Conservation (phyloP, 2,797 vertebrate species). For the Eulemur albifrons region DNA sequence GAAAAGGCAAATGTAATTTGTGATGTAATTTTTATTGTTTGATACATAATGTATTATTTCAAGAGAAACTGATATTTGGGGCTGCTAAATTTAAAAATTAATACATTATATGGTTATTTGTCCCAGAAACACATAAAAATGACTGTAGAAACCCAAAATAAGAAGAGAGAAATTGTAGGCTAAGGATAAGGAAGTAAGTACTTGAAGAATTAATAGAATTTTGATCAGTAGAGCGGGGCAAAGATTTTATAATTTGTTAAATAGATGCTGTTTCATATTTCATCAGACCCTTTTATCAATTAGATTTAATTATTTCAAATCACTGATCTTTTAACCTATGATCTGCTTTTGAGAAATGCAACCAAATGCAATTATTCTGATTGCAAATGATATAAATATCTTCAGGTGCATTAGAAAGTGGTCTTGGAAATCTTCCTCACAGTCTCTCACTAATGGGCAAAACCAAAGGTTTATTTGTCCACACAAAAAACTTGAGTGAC, state of each 20-base stretch:
- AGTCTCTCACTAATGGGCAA: neutral
- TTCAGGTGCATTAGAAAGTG: neutral
- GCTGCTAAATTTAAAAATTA: neutral
- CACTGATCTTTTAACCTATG: neutral
- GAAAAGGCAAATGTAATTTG: neutral
- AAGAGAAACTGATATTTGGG: neutral
- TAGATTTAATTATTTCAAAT: neutral
- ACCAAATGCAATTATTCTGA: neutral
- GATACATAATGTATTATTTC: neutral
- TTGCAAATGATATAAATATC: neutral
- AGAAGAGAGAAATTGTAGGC: neutral
- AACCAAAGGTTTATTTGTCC: neutral
- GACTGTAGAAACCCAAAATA: neutral
- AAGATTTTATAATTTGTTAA: neutral
- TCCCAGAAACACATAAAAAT: neutral
- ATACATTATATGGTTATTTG: neutral
- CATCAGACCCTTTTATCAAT: neutral
- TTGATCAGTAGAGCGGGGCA: neutral
- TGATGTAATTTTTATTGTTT: neutral
- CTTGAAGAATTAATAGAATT: neutral
- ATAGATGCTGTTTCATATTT: neutral
- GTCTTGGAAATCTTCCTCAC: neutral
- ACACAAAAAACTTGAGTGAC: neutral
- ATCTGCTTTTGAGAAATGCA: conserved; percentile 4
- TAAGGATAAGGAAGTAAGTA: neutral